Evolutionary conservation across 2,888 invertebrate species (phyloP), one percentile per base, ranked within the genome.

Genomic region (Troides aeacus): DNA sequence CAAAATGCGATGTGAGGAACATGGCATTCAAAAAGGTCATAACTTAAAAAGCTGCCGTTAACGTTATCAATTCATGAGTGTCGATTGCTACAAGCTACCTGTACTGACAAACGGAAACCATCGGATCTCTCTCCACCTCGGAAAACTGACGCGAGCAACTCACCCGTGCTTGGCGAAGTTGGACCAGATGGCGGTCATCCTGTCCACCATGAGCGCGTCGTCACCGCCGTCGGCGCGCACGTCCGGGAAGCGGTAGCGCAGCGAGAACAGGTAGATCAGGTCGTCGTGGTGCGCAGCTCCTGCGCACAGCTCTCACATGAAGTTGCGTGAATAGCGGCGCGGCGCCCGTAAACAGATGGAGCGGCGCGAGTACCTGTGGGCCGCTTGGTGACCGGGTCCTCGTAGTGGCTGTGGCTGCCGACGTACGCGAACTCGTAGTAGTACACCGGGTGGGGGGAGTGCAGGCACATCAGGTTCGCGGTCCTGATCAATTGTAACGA

Each of bases 101-200:
- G 30, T 30, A 30, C 30, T 3, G 5, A 30, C 30, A 30, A 30
- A 30, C 30, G 0, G 3, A 30, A 4, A 30, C 30, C 30, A 0
- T 30, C 30, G 3, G 30, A 30, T 30, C 30, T 30, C 30, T 30
- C 30, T 30, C 30, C 30, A 4, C 30, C 30, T 30, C 30, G 30
- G 30, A 30, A 30, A 4, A 30, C 3, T 30, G 5, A 4, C 30
- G 30, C 30, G 30, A 30, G 30, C 30, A 30, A 30, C 30, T 30
- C 30, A 94, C 78, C 90, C 95, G 80, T 77, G 84, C 81, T 73
- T 88, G 10, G 88, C 91, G 74, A 94, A 94, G 79, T 87, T 92
- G 73, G 89, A 84, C 92, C 89, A 89, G 67, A 92, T 75, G 2
- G 77, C 83, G 0, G 89, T 90, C 87, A 91, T 88, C 65, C 76